Percentiles rank a stretch among this genome's conserved stretches.
Evolutionary conservation across 2,113 vertebrate genomes (phyloP).

Genomic region (Gambusia affinis): DNA sequence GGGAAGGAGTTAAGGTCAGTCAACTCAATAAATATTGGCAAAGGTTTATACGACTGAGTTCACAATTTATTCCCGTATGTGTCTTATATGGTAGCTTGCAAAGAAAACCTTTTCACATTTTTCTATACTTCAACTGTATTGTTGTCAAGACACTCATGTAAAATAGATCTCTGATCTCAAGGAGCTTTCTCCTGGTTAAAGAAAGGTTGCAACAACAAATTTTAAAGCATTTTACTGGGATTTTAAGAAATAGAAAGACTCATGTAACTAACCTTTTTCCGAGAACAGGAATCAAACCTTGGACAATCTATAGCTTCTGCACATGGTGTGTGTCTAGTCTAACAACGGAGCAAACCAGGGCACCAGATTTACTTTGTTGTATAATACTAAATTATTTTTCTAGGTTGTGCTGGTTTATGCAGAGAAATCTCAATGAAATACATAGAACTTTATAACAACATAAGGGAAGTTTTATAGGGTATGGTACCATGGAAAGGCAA

Average conservation of each 20-base stretch:
- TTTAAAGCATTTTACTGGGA: background rate
- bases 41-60: background rate
- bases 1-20: constrained; percentile 17
- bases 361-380: no score
- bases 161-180: no score
- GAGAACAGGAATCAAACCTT: no score
- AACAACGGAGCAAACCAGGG: no score
- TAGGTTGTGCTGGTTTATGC: background rate
- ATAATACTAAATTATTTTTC: background rate
- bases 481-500: background rate
- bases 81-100: background rate
- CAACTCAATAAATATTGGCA: background rate
- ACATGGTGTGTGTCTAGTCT: no score
- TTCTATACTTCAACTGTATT: background rate
- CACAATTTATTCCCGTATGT: background rate
- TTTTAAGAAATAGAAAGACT: background rate
- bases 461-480: background rate
- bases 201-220: background rate
- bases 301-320: no score
- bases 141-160: no score
- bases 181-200: no score
- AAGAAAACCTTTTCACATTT: background rate
- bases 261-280: background rate
- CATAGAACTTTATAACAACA: background rate
- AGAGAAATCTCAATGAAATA: background rate